Base-by-base conservation (phyloP, 2,113 vertebrate species). In the Mixornis gularis region DNA sequence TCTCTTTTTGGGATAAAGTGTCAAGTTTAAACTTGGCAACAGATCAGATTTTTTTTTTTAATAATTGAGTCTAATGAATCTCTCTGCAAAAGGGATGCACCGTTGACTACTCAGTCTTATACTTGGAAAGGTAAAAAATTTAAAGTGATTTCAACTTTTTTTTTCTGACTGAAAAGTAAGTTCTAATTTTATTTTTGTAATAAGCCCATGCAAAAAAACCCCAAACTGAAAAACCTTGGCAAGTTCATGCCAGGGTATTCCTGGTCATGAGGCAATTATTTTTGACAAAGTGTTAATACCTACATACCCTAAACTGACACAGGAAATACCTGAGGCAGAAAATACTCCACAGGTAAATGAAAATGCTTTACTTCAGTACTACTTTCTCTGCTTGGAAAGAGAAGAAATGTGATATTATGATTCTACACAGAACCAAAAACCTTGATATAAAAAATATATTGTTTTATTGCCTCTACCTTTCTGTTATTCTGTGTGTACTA, bases 41-140 rank as follows among this genome's bases (percentile, higher is more conserved):
- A 94, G 55, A 94, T 87, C 92, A 95, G 95, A 91, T 95, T 97
- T 96, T 64, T 95, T 97, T 96, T 64, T 60, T 73, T 78, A 92
- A 90, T 93, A 96, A 96, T 94, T 92, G 68, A 96, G 88, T 97
- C 92, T 76, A 79, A 92, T 52, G 36, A 96, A 81, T 94, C 71
- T 94, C 53, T 96, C 96, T 97, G 97, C 96, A 96, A 95, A 98
- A 97, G 96, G 97, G 97, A 97, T 97, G 96, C 96, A 98, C 96
- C 82, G 16, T 85, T 91, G 78, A 95, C 80, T 91, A 69, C 65
- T 94, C 79, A 78, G 92, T 90, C 92, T 92, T 95, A 92, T 60
- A 96, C 89, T 76, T 80, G 87, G 87, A 93, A 94, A 88, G 38
- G 53, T 86, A 81, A 81, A 60, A 85, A 52, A 66, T 63, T 78